These are phyloP conservation scores for Atrichornis clamosus DNA, from an alignment of 2,113 vertebrate genomes.

Conservation along the genomic window DNA sequence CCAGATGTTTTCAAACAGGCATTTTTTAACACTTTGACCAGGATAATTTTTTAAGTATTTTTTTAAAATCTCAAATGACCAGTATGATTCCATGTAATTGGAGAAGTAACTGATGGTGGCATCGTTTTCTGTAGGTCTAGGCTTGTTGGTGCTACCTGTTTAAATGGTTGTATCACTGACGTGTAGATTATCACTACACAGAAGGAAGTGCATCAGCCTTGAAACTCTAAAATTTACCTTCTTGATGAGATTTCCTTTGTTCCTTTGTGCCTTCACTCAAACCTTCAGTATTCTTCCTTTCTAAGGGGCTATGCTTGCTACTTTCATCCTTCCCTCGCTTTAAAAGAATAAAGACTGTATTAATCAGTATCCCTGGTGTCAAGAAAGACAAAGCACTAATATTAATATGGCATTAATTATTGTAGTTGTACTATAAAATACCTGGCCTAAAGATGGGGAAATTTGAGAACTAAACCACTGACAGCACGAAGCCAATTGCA, in stretches of 20 bases:
- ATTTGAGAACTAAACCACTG: background rate
- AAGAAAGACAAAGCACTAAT: background rate
- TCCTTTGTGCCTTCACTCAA: background rate
- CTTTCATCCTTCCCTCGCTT: constrained; percentile 32
- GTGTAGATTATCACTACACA: background rate
- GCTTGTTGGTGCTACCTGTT: background rate
- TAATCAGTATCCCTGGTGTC: background rate
- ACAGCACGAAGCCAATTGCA: background rate
- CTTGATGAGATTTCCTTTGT: background rate
- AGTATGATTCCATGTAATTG: background rate
- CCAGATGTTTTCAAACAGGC: background rate
- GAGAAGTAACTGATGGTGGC: background rate
- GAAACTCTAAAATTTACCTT: constrained; percentile 35
- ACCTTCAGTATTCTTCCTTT: constrained; percentile 3
- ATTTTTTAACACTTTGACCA: background rate
- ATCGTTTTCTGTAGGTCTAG: background rate
- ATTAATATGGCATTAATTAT: background rate
- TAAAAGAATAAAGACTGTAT: constrained; percentile 1
- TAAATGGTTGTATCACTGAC: background rate
- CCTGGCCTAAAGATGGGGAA: background rate
- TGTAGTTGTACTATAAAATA: background rate
- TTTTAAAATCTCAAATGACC: background rate
- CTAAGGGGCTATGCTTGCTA: background rate
- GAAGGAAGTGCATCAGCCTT: background rate
- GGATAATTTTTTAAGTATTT: background rate